These are phyloP conservation scores for Parasteatoda lunata DNA, from an alignment of 2,888 invertebrate species.

Conservation along the genomic window DNA sequence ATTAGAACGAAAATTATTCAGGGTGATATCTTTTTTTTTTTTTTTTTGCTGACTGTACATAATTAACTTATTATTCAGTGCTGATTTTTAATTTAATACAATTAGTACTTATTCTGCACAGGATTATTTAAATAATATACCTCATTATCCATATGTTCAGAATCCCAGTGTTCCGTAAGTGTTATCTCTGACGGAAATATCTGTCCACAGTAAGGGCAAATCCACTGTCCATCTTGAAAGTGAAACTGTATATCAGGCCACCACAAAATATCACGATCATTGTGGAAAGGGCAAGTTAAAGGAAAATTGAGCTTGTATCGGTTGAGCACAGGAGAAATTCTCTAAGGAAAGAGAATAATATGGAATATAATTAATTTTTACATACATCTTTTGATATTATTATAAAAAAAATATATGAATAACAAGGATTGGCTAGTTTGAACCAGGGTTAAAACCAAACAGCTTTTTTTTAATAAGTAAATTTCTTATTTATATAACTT, in stretches of 20 bases:
- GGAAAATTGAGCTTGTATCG: constrained; percentile 90
- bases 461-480: too few species aligned
- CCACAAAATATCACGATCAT: constrained; percentile 85
- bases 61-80: too few species aligned
- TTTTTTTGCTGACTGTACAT: too few species aligned
- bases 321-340: constrained; percentile 92
- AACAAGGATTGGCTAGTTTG: too few species aligned
- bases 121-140: constrained; percentile 8
- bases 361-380: background rate
- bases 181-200: constrained; percentile 85
- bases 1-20: too few species aligned
- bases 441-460: too few species aligned
- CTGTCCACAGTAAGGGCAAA: constrained; percentile 91
- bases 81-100: too few species aligned
- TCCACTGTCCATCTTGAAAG: constrained; percentile 78
- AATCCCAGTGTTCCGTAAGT: constrained; percentile 83
- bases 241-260: constrained; percentile 73
- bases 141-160: constrained; percentile 83
- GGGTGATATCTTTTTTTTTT: too few species aligned
- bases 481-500: too few species aligned
- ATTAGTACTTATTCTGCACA: too few species aligned
- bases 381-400: too few species aligned
- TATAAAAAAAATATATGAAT: too few species aligned
- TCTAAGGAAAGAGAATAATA: constrained; percentile 75
- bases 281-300: constrained; percentile 91